Evolutionary conservation across 1,140 invertebrate genomes (phyloP).

Genomic region (Procambarus virginalis): DNA sequence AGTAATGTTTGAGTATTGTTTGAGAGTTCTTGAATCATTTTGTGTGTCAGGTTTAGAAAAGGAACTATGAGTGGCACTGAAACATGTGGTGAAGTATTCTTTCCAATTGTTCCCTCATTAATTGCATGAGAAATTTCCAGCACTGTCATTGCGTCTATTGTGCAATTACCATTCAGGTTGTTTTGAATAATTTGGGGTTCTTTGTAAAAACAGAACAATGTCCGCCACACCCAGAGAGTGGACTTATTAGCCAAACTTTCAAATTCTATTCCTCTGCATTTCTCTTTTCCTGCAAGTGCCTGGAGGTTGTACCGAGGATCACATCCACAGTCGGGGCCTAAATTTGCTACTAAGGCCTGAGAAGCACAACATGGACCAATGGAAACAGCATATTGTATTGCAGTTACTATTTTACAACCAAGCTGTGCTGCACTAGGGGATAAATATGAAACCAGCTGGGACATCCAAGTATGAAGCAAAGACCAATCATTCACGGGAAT

Average conservation of each 20-base stretch:
- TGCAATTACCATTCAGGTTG: background rate
- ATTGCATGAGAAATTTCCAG: slow-evolving; percentile 55
- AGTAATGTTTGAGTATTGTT: slow-evolving; percentile 28
- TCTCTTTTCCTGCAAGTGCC: background rate
- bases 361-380: slow-evolving; percentile 1
- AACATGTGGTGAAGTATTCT: slow-evolving; percentile 34
- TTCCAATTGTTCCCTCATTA: slow-evolving; percentile 44
- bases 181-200: background rate
- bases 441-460: background rate
- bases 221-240: slow-evolving; percentile 37
- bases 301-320: slow-evolving; percentile 41
- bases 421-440: background rate
- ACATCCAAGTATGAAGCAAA: slow-evolving; percentile 12
- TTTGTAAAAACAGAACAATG: slow-evolving; percentile 14
- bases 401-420: background rate
- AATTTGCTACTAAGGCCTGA: slow-evolving; percentile 18
- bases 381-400: slow-evolving; percentile 35
- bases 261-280: slow-evolving; percentile 5
- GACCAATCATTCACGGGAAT: slow-evolving; percentile 38
- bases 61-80: slow-evolving; percentile 32
- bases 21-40: slow-evolving; percentile 20
- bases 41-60: slow-evolving; percentile 25
- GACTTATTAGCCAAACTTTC: slow-evolving; percentile 53
- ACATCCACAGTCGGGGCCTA: background rate
- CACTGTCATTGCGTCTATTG: slow-evolving; percentile 54